Evolutionary conservation across 2,888 invertebrate species (phyloP).

Genomic region (Tipula unca): DNA sequence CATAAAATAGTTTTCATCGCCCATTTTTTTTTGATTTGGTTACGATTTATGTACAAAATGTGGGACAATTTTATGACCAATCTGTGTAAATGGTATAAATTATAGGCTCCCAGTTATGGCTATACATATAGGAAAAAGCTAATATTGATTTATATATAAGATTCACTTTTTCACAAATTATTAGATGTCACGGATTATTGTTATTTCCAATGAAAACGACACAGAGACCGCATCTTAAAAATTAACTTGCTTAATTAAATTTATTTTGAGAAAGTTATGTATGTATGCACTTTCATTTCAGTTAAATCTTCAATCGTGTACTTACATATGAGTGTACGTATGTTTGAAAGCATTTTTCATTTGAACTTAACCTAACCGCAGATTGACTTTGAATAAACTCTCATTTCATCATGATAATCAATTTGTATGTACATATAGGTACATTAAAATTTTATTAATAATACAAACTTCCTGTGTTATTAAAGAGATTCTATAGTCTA

Average conservation of each 20-base stretch:
- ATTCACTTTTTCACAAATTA: background rate
- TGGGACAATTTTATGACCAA: background rate
- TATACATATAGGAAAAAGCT: background rate
- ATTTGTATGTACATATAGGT: background rate
- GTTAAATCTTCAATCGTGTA: background rate
- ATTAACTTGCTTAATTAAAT: background rate
- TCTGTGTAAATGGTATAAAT: background rate
- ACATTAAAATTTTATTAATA: background rate
- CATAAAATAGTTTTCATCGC: background rate
- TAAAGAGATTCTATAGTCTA: no score
- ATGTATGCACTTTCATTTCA: background rate
- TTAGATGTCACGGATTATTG: background rate
- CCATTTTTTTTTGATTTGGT: background rate
- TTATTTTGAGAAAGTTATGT: background rate
- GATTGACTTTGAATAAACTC: background rate
- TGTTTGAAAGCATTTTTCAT: background rate
- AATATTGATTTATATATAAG: background rate
- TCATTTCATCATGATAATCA: background rate
- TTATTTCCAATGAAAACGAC: background rate
- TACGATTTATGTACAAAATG: background rate
- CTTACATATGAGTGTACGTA: background rate
- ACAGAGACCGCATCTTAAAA: background rate
- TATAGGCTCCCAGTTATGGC: background rate
- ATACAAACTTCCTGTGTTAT: background rate
- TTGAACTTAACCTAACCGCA: background rate